Percentiles rank a stretch among this genome's conserved stretches.
phyloP scores from a whole-genome alignment of 2,113 vertebrate species.

The Brachypteracias leptosomus region DNA sequence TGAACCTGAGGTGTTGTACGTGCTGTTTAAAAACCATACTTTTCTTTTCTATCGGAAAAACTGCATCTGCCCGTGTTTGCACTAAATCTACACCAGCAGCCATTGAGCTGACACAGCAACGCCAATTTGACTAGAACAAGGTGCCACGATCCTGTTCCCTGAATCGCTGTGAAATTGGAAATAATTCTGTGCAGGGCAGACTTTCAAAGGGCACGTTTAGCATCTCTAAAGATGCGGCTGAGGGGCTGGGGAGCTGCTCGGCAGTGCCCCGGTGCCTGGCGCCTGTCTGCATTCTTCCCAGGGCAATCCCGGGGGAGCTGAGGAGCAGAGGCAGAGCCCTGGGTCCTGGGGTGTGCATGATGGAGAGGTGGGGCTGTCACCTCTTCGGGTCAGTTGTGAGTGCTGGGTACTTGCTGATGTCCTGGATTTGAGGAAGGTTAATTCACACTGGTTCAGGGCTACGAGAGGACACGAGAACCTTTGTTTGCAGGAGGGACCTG shows the following conservation, averaged over 20 bases:
- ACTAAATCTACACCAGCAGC: neutral
- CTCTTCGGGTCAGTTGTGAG: neutral
- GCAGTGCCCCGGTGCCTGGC: conserved; percentile 47
- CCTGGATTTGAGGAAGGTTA: neutral
- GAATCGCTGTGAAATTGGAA: conserved; percentile 28
- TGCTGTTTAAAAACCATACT: neutral
- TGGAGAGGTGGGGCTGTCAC: neutral
- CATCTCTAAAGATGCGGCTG: conserved; percentile 38
- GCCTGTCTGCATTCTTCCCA: conserved; percentile 57
- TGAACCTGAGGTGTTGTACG: neutral
- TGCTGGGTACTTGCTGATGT: neutral
- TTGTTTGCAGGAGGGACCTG: neutral
- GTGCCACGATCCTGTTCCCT: neutral
- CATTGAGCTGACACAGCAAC: fast-evolving
- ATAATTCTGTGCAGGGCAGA: neutral
- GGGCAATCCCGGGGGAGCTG: neutral
- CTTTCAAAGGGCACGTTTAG: conserved; percentile 43
- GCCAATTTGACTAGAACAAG: neutral
- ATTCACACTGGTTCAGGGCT: neutral
- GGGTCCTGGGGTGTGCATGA: neutral
- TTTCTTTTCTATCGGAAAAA: neutral
- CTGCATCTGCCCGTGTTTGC: neutral
- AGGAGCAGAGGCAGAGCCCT: neutral
- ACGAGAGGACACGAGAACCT: fast-evolving
- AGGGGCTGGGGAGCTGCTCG: neutral